Conservation (phyloP, 2,888 invertebrate genomes). For the Neria commutata region DNA sequence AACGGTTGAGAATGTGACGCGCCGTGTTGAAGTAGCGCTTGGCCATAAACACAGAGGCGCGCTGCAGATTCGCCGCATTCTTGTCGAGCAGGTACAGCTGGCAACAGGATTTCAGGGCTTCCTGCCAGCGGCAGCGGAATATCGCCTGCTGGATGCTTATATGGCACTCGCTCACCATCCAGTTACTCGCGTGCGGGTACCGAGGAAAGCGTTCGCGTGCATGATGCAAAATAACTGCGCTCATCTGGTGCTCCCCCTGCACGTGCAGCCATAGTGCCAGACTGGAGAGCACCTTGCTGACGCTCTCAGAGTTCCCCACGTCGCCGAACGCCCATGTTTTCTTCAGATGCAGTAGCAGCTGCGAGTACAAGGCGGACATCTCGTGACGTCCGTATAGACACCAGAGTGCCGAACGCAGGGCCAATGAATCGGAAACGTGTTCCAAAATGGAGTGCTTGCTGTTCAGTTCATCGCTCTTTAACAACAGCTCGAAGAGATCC, state of each 20-base stretch:
- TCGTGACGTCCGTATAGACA: constrained; percentile 86
- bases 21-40: constrained; percentile 60
- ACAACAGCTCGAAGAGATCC: constrained; percentile 71
- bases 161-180: constrained; percentile 72
- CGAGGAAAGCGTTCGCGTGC: constrained; percentile 71
- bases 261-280: constrained; percentile 65
- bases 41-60: constrained; percentile 59
- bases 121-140: constrained; percentile 68
- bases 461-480: constrained; percentile 84
- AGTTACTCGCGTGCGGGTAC: constrained; percentile 68
- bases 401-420: constrained; percentile 87
- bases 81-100: constrained; percentile 72
- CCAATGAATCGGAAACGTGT: constrained; percentile 78
- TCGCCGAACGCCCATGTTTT: constrained; percentile 64
- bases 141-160: constrained; percentile 64
- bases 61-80: constrained; percentile 69
- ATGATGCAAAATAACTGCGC: constrained; percentile 67
- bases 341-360: constrained; percentile 78
- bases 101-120: constrained; percentile 72
- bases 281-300: constrained; percentile 74
- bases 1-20: constrained; percentile 49
- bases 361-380: constrained; percentile 80
- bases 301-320: constrained; percentile 71
- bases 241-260: constrained; percentile 66
- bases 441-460: constrained; percentile 84